Conservation (phyloP, 2,113 vertebrate genomes). For the Dicentrarchus labrax region DNA sequence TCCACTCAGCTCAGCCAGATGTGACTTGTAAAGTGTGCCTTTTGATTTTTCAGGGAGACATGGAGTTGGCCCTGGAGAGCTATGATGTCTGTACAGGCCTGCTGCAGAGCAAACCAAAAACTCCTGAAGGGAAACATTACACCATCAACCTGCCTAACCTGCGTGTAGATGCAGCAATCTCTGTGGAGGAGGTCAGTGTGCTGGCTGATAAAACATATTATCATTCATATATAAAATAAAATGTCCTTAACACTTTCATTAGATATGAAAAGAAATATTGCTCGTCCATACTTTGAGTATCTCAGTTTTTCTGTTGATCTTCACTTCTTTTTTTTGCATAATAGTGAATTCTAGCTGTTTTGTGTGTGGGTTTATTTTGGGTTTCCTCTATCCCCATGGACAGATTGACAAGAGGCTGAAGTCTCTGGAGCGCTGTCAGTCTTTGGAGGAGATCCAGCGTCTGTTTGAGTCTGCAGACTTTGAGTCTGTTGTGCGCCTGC, state of each 20-base stretch:
- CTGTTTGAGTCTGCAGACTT: conserved; percentile 93
- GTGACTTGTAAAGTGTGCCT: background rate
- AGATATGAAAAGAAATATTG: background rate
- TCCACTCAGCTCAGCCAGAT: background rate
- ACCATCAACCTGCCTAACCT: conserved; percentile 92
- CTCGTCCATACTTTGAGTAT: too few relatives aligned
- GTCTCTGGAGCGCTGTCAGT: conserved; percentile 97
- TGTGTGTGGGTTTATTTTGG: background rate
- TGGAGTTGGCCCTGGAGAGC: conserved; percentile 97
- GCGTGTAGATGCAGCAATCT: conserved; percentile 90
- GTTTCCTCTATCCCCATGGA: conserved; percentile 1
- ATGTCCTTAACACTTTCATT: background rate
- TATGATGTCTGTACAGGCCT: conserved; percentile 94
- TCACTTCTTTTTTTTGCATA: too few relatives aligned
- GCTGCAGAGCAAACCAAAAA: conserved; percentile 86
- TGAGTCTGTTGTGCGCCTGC: conserved; percentile 91
- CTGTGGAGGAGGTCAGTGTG: conserved; percentile 91
- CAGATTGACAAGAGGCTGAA: conserved; percentile 98
- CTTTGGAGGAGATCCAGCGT: conserved; percentile 96
- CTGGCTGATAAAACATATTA: too few relatives aligned
- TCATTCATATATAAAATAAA: background rate
- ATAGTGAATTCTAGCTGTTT: background rate
- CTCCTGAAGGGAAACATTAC: conserved; percentile 76
- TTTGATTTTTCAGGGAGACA: conserved; percentile 89
- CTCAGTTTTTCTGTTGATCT: too few relatives aligned